These are phyloP conservation scores for Phrynocephalus forsythii DNA, from an alignment of 2,797 vertebrate genomes.

Conservation along the genomic window DNA sequence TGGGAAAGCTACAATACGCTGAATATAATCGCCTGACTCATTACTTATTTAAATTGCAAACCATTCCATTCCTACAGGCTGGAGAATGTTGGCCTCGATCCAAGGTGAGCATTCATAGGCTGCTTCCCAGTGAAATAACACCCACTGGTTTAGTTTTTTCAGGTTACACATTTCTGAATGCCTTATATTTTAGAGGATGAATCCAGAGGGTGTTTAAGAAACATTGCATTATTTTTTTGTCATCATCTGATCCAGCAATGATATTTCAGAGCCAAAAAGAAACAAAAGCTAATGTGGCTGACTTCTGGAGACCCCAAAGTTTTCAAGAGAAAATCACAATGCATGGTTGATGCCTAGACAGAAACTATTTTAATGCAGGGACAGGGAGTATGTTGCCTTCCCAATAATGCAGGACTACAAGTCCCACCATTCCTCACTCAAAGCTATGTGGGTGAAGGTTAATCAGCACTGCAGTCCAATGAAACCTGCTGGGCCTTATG, in stretches of 20 bases:
- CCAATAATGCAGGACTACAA: background rate
- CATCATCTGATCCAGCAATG: background rate
- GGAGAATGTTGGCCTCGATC: background rate
- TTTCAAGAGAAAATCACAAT: background rate
- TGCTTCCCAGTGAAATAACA: background rate
- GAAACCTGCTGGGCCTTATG: background rate
- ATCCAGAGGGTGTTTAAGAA: background rate
- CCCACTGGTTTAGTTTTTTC: background rate
- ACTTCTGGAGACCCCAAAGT: background rate
- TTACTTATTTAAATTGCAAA: background rate
- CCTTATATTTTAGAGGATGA: background rate
- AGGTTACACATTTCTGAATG: background rate
- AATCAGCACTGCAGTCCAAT: background rate
- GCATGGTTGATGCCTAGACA: background rate
- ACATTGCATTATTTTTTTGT: background rate
- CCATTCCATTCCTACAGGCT: background rate
- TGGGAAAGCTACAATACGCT: conserved; percentile 24
- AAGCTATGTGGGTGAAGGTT: too few species aligned
- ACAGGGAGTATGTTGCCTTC: background rate
- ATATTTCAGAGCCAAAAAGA: background rate
- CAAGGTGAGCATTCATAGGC: background rate
- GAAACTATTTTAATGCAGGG: background rate
- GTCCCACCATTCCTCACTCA: background rate
- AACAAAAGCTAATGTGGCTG: background rate
- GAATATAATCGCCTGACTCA: conserved; percentile 12